Evolutionary conservation across 2,797 vertebrate species (phyloP).

Genomic region (Champsocephalus esox): DNA sequence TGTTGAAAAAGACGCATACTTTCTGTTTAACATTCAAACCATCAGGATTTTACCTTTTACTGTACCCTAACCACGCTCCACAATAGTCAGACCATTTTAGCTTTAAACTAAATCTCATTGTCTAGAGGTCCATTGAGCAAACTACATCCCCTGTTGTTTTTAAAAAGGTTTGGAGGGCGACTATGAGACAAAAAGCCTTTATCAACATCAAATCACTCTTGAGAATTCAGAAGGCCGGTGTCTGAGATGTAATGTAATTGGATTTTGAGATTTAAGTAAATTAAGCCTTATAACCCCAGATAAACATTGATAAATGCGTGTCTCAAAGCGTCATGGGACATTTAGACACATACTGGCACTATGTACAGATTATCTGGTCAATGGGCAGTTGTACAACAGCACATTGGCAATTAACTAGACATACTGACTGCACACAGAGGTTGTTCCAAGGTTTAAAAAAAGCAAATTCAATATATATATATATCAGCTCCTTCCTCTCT

Average conservation of each 20-base stretch:
- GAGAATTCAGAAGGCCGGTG: neutral
- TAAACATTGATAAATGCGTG: neutral
- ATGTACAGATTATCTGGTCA: slow-evolving; percentile 8
- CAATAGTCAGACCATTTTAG: no score
- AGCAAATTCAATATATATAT: slow-evolving; percentile 64
- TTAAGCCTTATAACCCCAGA: neutral
- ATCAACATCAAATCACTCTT: neutral
- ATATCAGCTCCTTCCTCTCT: slow-evolving; percentile 58
- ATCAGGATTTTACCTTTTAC: no score
- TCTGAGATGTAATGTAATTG: neutral
- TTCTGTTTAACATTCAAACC: no score
- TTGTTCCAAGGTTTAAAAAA: slow-evolving; percentile 62
- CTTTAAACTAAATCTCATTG: no score
- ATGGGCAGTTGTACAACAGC: slow-evolving; percentile 26
- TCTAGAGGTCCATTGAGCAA: neutral
- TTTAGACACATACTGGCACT: neutral
- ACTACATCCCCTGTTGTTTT: neutral
- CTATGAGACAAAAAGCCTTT: no score
- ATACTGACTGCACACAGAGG: slow-evolving; percentile 25
- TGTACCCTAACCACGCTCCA: no score
- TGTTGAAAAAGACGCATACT: no score
- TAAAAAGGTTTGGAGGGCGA: no score
- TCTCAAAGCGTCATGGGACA: neutral
- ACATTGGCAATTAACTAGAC: slow-evolving; percentile 31
- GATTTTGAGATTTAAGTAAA: neutral